Evolutionary conservation across 1,140 invertebrate species (phyloP), one percentile per base, ranked within the genome.

Genomic region (Luehdorfia chinensis): DNA sequence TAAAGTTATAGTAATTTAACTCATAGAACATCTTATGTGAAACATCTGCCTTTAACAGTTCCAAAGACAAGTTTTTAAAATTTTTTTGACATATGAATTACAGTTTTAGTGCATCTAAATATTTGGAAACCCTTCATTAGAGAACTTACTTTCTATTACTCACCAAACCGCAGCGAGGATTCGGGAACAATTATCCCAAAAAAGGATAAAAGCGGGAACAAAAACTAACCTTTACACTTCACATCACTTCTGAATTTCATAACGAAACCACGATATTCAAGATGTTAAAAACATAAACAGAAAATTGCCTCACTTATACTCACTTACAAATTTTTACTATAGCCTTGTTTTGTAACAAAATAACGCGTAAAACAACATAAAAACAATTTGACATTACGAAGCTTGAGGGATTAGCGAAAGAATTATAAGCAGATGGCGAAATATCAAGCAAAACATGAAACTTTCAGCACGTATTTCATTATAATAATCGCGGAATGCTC

Each of bases 121-220:
- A 55, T 71, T 78, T 75, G 77, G 76, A 69, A 55, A 59, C 47
- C 60, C 61, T 77, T 77, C 32, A 13, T 39, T 55, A 66, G 31
- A 58, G 37, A 75, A 73, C 80, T 80, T 85, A 83, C 59, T 51
- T 9, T 37, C 80, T 85, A 85, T 68, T 80, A 85, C 80, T 85
- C 76, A 85, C 80, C 80, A 44, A 75, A 67, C 80, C 71, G 80
- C 48, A 57, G 64, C 25, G 65, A 52, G 57, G 53, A 59, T 51
- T 34, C 32, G 46, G 58, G 60, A 49, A 51, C 49, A 54, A 57
- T 46, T 32, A 61, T 52, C 56, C 54, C 50, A 63, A 64, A 65
- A 56, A 51, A 56, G 50, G 56, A 56, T 59, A 72, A 79, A 64
- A 83, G 78, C 78, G 80, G 78, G 76, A 85, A 79, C 71, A 55